phyloP scores from a whole-genome alignment of 64 coral and sea anemone species.

The Pocillopora verrucosa region DNA sequence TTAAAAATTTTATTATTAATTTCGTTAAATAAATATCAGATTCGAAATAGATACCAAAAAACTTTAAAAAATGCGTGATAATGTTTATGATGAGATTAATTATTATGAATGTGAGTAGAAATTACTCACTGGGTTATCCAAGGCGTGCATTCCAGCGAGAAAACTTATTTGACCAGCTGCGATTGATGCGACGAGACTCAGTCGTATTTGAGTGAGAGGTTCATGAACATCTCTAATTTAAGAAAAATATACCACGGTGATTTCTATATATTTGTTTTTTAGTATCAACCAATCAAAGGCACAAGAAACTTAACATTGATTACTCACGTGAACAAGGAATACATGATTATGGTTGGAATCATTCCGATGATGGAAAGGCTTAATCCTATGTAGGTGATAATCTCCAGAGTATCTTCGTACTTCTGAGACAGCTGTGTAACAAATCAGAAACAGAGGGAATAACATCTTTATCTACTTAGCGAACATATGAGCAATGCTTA shows the following conservation, averaged over 20 bases:
- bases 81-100: too few species aligned
- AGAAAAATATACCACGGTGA: background rate
- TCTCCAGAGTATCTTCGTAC: background rate
- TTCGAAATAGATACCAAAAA: too few species aligned
- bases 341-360: conserved; percentile 32
- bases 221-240: conserved; percentile 22
- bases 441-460: too few species aligned
- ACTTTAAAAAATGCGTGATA: too few species aligned
- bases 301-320: too few species aligned
- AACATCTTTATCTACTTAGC: too few species aligned
- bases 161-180: conserved; percentile 49
- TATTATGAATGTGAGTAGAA: too few species aligned
- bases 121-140: background rate
- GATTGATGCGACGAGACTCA: conserved; percentile 35
- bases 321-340: conserved; percentile 26
- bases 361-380: conserved; percentile 39
- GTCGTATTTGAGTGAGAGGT: conserved; percentile 38
- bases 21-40: too few species aligned
- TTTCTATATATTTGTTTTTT: too few species aligned
- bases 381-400: conserved; percentile 32
- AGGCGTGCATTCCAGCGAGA: conserved; percentile 28
- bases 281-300: too few species aligned
- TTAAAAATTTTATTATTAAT: too few species aligned
- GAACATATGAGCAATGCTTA: too few species aligned
- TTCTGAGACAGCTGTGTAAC: background rate